Evolutionary conservation across 2,888 invertebrate genomes (phyloP).

Genomic region (Cerceris ruficornis): DNA sequence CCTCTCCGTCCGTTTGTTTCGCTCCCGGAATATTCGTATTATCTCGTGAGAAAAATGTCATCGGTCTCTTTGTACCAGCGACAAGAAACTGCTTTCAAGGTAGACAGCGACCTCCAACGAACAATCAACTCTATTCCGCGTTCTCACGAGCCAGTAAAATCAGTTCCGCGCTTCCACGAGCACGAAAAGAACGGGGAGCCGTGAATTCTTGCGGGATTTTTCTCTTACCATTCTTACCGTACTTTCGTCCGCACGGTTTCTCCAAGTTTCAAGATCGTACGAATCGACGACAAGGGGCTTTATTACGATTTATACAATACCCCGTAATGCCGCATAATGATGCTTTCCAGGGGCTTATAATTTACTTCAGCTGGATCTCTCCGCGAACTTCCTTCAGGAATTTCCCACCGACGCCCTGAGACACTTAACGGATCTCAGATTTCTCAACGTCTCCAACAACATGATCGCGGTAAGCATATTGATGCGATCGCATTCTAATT

Average conservation of each 20-base stretch:
- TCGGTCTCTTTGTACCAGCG: neutral
- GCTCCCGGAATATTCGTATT: neutral
- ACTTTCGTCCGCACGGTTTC: neutral
- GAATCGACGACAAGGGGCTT: neutral
- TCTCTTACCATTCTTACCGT: neutral
- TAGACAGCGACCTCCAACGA: conserved; percentile 42
- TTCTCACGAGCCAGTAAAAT: conserved; percentile 40
- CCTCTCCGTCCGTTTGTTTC: neutral
- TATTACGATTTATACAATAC: neutral
- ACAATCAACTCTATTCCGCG: conserved; percentile 50
- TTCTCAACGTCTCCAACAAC: conserved; percentile 92
- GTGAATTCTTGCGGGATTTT: neutral
- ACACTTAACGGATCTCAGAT: conserved; percentile 87
- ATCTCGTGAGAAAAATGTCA: conserved; percentile 2
- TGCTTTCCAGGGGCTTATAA: conserved; percentile 85
- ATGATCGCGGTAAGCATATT: conserved; percentile 87
- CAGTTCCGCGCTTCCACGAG: conserved; percentile 13
- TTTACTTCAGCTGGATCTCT: conserved; percentile 91
- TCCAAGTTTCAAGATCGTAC: neutral
- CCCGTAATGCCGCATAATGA: neutral
- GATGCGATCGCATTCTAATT: neutral
- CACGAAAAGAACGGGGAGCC: neutral
- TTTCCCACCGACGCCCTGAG: conserved; percentile 91
- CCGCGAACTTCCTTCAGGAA: conserved; percentile 92
- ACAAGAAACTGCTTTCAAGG: conserved; percentile 14